Percentiles rank a stretch among this genome's conserved stretches.
Conservation (phyloP, 2,888 invertebrate species). For the Pachliopta kotzebuea region DNA sequence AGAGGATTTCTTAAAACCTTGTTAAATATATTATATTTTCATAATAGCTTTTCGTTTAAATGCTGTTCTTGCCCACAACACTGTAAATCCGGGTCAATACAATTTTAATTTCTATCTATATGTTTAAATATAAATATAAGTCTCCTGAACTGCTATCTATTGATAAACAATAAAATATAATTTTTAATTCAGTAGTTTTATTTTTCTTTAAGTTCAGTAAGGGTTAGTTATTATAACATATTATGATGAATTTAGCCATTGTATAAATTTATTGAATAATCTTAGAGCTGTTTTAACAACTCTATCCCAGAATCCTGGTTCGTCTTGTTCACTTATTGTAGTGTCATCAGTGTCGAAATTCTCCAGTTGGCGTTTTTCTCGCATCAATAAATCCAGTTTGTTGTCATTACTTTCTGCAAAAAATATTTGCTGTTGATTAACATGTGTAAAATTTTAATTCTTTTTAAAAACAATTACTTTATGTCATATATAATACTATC, state of each 20-base stretch:
- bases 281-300: conserved; percentile 69
- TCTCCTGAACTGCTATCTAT: too few species aligned
- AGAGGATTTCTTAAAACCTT: conserved; percentile 47
- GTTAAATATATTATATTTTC: conserved; percentile 3
- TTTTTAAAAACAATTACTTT: too few species aligned
- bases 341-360: conserved; percentile 57
- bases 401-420: conserved; percentile 11
- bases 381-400: conserved; percentile 31
- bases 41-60: too few species aligned
- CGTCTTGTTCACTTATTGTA: conserved; percentile 55
- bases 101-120: too few species aligned
- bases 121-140: too few species aligned
- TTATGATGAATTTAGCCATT: conserved; percentile 66
- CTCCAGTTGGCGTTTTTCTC: conserved; percentile 61
- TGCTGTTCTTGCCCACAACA: too few species aligned
- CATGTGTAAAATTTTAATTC: too few species aligned
- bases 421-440: not conserved
- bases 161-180: not conserved
- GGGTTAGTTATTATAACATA: not conserved
- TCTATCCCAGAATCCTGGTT: conserved; percentile 70
- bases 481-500: too few species aligned
- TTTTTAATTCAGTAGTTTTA: not conserved
- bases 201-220: conserved; percentile 5
- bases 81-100: too few species aligned
- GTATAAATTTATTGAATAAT: conserved; percentile 65